Conservation (phyloP, 2,113 vertebrate genomes). For the Otus sunia region DNA sequence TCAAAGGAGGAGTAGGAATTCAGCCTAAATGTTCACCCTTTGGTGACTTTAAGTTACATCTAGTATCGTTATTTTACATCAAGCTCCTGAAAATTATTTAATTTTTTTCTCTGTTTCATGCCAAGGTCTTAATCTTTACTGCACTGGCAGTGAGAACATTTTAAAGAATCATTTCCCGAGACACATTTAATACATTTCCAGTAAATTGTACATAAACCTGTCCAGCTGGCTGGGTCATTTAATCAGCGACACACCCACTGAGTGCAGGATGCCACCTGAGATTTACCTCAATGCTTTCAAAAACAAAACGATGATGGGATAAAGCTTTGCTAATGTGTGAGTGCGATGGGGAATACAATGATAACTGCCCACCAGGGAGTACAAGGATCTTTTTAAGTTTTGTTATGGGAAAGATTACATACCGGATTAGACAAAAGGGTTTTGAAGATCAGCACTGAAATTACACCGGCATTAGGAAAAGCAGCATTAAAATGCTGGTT, state of each 20-base stretch:
- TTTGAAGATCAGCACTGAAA: constrained; percentile 67
- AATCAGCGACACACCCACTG: constrained; percentile 72
- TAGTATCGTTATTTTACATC: constrained; percentile 45
- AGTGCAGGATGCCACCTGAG: constrained; percentile 66
- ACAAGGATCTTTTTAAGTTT: constrained; percentile 73
- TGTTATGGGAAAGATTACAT: constrained; percentile 75
- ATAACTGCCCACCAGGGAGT: constrained; percentile 77
- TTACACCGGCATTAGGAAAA: constrained; percentile 53
- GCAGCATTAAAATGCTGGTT: constrained; percentile 42
- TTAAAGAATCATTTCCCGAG: constrained; percentile 80
- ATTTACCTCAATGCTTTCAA: constrained; percentile 71
- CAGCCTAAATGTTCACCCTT: constrained; percentile 15
- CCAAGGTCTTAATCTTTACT: constrained; percentile 72
- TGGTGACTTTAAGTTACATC: constrained; percentile 17
- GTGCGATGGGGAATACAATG: constrained; percentile 75
- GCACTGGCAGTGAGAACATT: constrained; percentile 68
- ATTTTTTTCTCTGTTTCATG: constrained; percentile 64
- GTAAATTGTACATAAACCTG: constrained; percentile 75
- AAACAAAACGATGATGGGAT: constrained; percentile 68
- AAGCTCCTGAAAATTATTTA: constrained; percentile 68
- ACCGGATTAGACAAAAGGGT: constrained; percentile 63
- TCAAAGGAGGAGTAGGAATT: neutral
- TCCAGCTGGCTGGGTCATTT: constrained; percentile 74
- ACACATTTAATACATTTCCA: constrained; percentile 74
- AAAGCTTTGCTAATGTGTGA: constrained; percentile 83